Evolutionary conservation across 2,888 invertebrate genomes (phyloP), one percentile per base, ranked within the genome.

Genomic region (Bugulina stolonifera): DNA sequence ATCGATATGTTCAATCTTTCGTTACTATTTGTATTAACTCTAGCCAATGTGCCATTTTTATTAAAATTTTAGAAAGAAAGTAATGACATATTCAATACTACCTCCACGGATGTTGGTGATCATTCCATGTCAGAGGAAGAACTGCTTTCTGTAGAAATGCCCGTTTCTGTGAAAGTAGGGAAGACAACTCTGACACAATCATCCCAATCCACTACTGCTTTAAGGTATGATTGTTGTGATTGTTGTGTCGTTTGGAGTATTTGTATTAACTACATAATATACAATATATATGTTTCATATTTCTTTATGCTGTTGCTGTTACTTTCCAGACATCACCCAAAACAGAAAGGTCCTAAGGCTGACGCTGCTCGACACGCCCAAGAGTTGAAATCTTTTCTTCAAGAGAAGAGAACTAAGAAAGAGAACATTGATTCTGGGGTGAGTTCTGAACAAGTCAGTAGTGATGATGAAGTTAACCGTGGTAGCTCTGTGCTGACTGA

Each of bases 331-430:
- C 64, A 10, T 64, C 64, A 64, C n/a, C 32, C 64, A 2, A 64
- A 64, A n/a, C 64, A 29, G 32, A 64, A 64, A 34, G 64, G 64
- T 3, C 64, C 64, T 14, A 64, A 64, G n/a, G 64, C 64, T 3
- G 64, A 64, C 18, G 27, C 64, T 2, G 27, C 64, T 14, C 22
- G 27, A 10, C 64, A 64, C 34, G 32, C 10, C 32, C 27, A 64
- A n/a, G 64, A 64, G 32, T n/a, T 64, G 64, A 64, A 64, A 64
- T 5, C 32, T 25, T 64, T 64, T n/a, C 14, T 64, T 14, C 25
- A 25, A 29, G 64, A 27, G 32, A 64, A 64, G 32, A 64, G 64
- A 64, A 32, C 64, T 34, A 32, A 25, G 18, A 27, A 5, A 2
- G 34, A 27, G 34, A 64, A 32, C 3, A 25, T 25, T 14, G 64